phyloP scores from a whole-genome alignment of 2,888 invertebrate genomes.

The Lepidocyrtinus sp. region DNA sequence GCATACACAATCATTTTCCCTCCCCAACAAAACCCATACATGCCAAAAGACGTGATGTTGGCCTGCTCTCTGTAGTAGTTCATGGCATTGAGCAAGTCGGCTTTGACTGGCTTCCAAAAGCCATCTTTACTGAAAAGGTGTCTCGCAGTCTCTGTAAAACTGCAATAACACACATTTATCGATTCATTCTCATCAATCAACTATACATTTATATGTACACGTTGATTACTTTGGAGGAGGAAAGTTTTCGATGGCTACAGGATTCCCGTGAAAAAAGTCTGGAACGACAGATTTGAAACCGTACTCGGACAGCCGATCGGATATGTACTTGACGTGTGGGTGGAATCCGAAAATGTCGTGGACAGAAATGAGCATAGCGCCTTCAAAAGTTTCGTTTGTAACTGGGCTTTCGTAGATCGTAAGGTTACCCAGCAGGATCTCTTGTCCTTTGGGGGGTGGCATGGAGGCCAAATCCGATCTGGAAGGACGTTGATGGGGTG shows the following conservation, averaged over 20 bases:
- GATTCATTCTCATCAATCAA: no score
- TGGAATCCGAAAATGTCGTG: conserved; percentile 63
- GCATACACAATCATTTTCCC: conserved; percentile 65
- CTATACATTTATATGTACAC: not conserved
- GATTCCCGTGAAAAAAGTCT: conserved; percentile 59
- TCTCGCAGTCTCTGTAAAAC: conserved; percentile 38
- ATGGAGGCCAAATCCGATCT: conserved; percentile 44
- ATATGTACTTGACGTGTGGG: conserved; percentile 60
- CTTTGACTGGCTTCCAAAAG: conserved; percentile 46
- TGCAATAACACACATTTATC: not conserved
- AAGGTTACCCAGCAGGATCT: conserved; percentile 47
- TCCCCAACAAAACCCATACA: conserved; percentile 68
- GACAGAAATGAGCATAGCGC: conserved; percentile 49
- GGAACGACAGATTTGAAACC: conserved; percentile 53
- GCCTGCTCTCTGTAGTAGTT: conserved; percentile 47
- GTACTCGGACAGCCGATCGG: conserved; percentile 50
- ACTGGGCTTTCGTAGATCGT: conserved; percentile 59
- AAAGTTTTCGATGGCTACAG: conserved; percentile 53
- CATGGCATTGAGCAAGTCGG: conserved; percentile 40
- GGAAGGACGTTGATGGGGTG: conserved; percentile 41
- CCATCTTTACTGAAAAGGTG: conserved; percentile 45
- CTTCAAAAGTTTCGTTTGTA: conserved; percentile 47
- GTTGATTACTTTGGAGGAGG: conserved; percentile 57
- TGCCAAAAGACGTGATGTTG: conserved; percentile 57
- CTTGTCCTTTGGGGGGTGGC: conserved; percentile 52